Conservation (phyloP, 2,113 vertebrate genomes). For the Microtus pennsylvanicus region DNA sequence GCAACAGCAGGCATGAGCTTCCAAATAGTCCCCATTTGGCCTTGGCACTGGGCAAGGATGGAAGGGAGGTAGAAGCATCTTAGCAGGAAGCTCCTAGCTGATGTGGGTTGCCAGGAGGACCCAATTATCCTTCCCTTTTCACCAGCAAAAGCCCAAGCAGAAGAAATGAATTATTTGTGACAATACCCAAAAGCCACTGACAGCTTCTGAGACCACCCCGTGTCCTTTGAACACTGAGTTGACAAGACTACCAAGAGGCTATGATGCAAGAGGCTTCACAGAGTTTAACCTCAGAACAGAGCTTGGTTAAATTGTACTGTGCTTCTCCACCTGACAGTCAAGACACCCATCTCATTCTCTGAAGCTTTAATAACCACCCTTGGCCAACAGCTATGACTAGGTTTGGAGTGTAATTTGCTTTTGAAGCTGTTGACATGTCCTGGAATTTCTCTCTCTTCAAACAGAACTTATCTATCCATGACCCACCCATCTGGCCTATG, state of each 20-base stretch:
- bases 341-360: not conserved
- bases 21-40: slow-evolving; percentile 38
- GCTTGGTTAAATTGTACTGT: not conserved
- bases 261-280: not conserved
- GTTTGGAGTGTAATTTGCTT: not conserved
- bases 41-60: slow-evolving; percentile 59
- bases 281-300: not conserved
- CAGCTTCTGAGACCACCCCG: slow-evolving; percentile 73
- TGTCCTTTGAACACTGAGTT: not conserved
- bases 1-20: slow-evolving; percentile 70
- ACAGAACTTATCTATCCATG: not conserved
- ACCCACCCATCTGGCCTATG: not conserved
- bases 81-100: slow-evolving; percentile 72
- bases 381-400: not conserved
- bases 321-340: not conserved
- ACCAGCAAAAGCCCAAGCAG: slow-evolving; percentile 53
- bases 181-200: slow-evolving; percentile 52
- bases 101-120: slow-evolving; percentile 66
- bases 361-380: not conserved
- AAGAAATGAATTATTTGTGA: slow-evolving; percentile 74
- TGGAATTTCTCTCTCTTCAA: slow-evolving; percentile 1
- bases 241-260: not conserved
- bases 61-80: slow-evolving; percentile 38
- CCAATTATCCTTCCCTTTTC: slow-evolving; percentile 73
- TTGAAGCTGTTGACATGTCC: not conserved